Evolutionary conservation across 2,113 vertebrate species (phyloP), one percentile per base, ranked within the genome.

Genomic region (Eubucco bourcierii): DNA sequence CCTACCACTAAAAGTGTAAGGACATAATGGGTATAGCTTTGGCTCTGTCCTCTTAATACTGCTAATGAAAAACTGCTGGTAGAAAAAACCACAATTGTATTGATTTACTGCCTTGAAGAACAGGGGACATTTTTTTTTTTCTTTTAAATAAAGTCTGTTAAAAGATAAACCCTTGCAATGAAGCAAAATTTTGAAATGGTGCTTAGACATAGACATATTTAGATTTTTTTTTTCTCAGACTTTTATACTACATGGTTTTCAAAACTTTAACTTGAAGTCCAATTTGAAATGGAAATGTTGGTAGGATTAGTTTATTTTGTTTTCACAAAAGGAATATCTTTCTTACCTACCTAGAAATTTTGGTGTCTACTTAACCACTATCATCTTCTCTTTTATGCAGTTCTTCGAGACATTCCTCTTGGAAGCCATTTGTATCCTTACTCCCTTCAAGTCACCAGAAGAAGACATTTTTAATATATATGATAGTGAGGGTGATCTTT

Each of bases 391-490:
- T 31, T 61, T 16, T 20, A 46, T 39, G 8, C 10, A 68, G 3
- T 80, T 59, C 23, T 73, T 53, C 59, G 19, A 53, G 27, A 47
- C 23, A 52, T 70, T 82, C 2, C 9, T 80, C 12, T 50, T 80
- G 37, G 31, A 94, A 89, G 71, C n/a, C 1, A 5, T 14, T 79
- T 77, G 39, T 77, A 7, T 73, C 12, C 60, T 84, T 84, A 60
- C 70, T 47, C 44, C 50, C 65, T 23, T 23, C 55, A 27, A 90
- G 28, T 64, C 53, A 90, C 37, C 17, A 85, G 73, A 94, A 95
- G 21, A 39, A 94, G 70, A 60, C 95, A 87, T 88, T 94, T 80
- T 52, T 70, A 82, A 76, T n/a, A 56, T 47, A 16, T 74, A 56
- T 88, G 91, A 88, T 77, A 68, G 11, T 44, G 37, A 87, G 6